Evolutionary conservation across 2,113 vertebrate genomes (phyloP).

Genomic region (Maccullochella peelii): DNA sequence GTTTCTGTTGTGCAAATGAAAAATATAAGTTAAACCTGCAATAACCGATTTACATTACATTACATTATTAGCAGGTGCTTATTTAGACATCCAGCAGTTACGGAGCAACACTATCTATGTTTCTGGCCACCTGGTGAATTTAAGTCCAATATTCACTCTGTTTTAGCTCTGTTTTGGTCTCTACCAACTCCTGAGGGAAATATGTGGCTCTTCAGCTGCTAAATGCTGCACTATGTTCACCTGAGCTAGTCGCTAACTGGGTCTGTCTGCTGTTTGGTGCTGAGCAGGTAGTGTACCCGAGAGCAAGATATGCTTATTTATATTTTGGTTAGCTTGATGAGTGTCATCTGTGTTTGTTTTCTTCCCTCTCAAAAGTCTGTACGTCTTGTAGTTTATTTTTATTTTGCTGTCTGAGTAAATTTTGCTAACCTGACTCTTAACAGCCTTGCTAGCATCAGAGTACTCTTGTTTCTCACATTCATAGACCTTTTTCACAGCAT

Average conservation of each 20-base stretch:
- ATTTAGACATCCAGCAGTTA: neutral
- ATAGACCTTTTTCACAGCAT: neutral
- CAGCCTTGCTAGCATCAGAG: neutral
- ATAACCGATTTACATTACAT: no score
- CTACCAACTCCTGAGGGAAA: neutral
- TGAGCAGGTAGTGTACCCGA: neutral
- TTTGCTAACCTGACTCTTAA: slow-evolving; percentile 9
- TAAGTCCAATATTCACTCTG: neutral
- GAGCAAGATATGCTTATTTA: neutral
- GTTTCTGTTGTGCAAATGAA: neutral
- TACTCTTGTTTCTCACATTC: neutral
- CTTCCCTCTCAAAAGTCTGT: neutral
- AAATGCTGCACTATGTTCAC: neutral
- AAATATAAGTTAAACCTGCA: neutral
- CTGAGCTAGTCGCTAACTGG: neutral
- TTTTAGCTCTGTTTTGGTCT: neutral
- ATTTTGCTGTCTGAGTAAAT: slow-evolving; percentile 30
- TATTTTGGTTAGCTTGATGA: neutral
- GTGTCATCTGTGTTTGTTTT: neutral
- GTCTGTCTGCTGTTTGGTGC: no score
- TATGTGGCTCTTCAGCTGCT: neutral
- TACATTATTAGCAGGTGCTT: no score
- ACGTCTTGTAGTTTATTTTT: neutral
- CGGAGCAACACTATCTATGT: neutral
- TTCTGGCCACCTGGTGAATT: neutral